phyloP scores from a whole-genome alignment of 1,140 invertebrate genomes.

The Eciton burchellii region DNA sequence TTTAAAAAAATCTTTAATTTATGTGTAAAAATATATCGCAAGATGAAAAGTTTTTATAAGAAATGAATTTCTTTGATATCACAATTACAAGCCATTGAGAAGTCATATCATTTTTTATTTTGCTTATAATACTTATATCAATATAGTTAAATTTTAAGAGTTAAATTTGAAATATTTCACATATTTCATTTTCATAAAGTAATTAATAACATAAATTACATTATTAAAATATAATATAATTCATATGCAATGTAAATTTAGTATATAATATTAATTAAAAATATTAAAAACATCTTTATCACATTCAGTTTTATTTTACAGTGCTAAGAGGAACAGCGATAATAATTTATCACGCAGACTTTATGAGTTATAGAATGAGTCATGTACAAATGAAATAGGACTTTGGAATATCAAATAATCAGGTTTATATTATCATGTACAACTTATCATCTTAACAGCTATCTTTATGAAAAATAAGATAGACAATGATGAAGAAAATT shows the following conservation, averaged over 20 bases:
- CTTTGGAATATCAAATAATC: neutral
- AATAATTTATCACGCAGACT: neutral
- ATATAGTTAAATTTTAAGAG: neutral
- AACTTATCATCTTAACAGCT: constrained; percentile 3
- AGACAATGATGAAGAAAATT: neutral
- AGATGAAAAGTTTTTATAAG: too few species aligned
- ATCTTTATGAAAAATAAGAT: constrained; percentile 22
- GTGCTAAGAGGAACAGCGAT: neutral
- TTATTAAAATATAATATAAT: neutral
- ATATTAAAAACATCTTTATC: neutral
- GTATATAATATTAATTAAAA: neutral
- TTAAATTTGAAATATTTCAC: neutral
- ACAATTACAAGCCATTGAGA: neutral
- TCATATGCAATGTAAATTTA: neutral
- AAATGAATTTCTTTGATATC: too few species aligned
- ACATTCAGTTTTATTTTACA: neutral
- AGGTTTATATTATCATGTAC: neutral
- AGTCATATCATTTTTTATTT: neutral
- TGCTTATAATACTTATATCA: neutral
- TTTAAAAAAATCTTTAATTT: too few species aligned
- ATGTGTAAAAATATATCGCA: too few species aligned
- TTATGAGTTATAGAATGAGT: neutral
- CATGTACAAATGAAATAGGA: neutral
- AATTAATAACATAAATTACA: neutral
- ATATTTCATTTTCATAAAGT: neutral